Percentiles rank a stretch among this genome's conserved stretches.
Conservation (phyloP, 2,888 invertebrate genomes). For the Hemicrepidius hirtus region DNA sequence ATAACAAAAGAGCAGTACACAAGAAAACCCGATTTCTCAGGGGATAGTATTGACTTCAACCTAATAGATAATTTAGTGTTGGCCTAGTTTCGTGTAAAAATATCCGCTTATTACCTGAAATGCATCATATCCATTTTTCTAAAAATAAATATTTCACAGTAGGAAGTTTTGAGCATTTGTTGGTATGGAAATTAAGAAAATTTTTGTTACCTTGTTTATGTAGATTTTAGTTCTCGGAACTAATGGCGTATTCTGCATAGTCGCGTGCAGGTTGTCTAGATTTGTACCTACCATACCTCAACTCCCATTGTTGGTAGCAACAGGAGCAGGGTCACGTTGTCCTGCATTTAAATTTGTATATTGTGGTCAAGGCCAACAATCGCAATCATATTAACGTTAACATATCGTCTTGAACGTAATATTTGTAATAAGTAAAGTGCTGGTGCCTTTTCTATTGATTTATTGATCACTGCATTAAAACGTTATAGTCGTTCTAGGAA, state of each 20-base stretch:
- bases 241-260: conserved; percentile 35
- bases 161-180: no score
- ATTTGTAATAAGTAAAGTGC: background rate
- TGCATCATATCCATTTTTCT: background rate
- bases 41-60: background rate
- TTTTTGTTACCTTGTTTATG: background rate
- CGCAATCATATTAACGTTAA: background rate
- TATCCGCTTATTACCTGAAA: conserved; percentile 13
- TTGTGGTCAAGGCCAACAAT: conserved; percentile 35
- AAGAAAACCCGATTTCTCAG: background rate
- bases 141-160: conserved; percentile 10
- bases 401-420: conserved; percentile 5
- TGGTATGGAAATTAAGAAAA: background rate
- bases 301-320: conserved; percentile 36
- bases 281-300: conserved; percentile 29
- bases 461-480: background rate
- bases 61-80: conserved; percentile 36
- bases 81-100: conserved; percentile 39
- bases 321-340: conserved; percentile 40
- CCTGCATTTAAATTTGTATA: conserved; percentile 37
- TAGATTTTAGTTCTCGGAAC: conserved; percentile 1
- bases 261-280: conserved; percentile 38
- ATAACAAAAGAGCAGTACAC: background rate
- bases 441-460: conserved; percentile 21
- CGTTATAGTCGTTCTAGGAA: no score